Evolutionary conservation across 2,113 vertebrate species (phyloP).

Genomic region (Apteryx owenii): DNA sequence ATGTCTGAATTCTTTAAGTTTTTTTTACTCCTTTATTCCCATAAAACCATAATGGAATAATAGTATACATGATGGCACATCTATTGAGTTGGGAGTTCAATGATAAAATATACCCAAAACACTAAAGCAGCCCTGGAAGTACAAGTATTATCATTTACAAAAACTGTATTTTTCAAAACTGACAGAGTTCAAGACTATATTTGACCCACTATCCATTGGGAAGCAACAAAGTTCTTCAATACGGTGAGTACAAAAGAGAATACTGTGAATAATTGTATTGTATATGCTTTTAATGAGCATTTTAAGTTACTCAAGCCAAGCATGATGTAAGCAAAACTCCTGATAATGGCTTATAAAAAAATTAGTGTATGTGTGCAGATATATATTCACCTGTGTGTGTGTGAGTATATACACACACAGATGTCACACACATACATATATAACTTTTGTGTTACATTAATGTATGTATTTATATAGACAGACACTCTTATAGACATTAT

Average conservation of each 20-base stretch:
- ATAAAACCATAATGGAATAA: background rate
- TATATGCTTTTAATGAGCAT: background rate
- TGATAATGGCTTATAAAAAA: background rate
- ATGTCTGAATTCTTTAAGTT: background rate
- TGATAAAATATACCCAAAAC: background rate
- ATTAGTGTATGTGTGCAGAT: background rate
- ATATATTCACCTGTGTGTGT: rapidly evolving
- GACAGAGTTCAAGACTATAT: background rate
- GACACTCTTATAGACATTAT: background rate
- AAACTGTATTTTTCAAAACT: background rate
- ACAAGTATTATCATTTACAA: too few relatives aligned
- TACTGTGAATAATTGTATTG: background rate
- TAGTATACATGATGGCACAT: background rate
- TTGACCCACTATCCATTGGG: background rate
- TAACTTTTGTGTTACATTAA: background rate
- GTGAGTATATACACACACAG: background rate
- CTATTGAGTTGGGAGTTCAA: background rate
- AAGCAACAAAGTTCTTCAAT: background rate
- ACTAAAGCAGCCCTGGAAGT: background rate
- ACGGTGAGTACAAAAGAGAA: background rate
- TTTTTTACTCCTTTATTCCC: background rate
- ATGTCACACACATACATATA: background rate
- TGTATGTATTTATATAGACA: background rate
- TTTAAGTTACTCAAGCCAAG: background rate
- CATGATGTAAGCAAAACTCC: background rate